Base-by-base conservation (phyloP, 2,888 invertebrate genomes). In the Caradrina kadenii region DNA sequence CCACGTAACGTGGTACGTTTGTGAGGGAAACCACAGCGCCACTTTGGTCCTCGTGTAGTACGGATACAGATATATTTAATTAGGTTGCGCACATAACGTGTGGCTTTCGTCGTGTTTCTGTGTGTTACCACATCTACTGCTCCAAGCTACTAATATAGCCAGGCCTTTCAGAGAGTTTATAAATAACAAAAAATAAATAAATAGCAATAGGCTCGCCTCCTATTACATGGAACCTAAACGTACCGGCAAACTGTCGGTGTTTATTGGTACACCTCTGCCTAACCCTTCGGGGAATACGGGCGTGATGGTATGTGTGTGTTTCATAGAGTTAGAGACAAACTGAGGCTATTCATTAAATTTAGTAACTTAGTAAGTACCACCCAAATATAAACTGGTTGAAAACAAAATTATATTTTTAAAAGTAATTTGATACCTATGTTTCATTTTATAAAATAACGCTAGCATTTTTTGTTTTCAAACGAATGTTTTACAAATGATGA, bases 401-500 rank as follows among this genome's bases (percentile, higher is more conserved):
- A 71, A 54, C 2, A 10, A 53, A 59, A 54, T 21, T 35, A 55
- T 22, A 56, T 13, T 31, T 21, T 53, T 53, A 49, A 13, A 49
- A 15, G 15, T 31, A 39, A 69, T 55, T 45, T 19, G 15, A 55
- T 49, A 39, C 13, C 49, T 21, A 26, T 11, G 35, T 58, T 48
- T 26, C 0, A 21, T 21, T 56, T 49, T 35, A 35, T 52, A n/a
- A 45, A 42, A 65, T 45, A 22, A 45, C 21, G 39, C 13, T 26
- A 48, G 13, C 13, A 31, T 50, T 50, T 35, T 11, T 35, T 15
- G 15, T 21, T 62, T 42, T 65, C 13, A 55, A 69, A 72, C 19
- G 17, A 69, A 65, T 50, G 59, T 60, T 65, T 72, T 68, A 58
- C 19, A 49, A 82, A 65, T 62, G 55, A 63, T 65, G 67, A 42